phyloP scores from a whole-genome alignment of 2,113 vertebrate genomes.

The Chlorocebus sabaeus region DNA sequence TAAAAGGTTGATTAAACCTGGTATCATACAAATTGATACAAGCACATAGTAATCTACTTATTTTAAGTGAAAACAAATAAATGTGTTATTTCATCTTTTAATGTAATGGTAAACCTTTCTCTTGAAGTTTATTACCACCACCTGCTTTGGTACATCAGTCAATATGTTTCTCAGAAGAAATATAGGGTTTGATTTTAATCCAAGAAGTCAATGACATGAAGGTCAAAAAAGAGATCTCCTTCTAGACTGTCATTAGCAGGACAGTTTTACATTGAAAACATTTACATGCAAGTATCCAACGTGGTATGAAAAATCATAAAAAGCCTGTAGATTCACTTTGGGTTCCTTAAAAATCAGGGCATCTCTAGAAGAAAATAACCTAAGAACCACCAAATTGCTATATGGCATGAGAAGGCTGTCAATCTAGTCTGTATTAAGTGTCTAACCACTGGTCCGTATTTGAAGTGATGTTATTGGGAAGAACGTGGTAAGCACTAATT shows the following conservation, averaged over 20 bases:
- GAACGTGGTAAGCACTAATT: neutral
- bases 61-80: conserved; percentile 9
- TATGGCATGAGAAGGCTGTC: neutral
- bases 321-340: neutral
- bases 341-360: neutral
- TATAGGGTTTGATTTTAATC: neutral
- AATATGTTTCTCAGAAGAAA: neutral
- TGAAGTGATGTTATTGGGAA: neutral
- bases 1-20: neutral
- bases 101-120: neutral
- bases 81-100: neutral
- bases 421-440: neutral
- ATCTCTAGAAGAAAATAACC: neutral
- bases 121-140: neutral
- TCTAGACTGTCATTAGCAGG: neutral
- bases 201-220: neutral
- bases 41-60: neutral
- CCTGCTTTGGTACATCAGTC: neutral
- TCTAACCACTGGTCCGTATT: neutral
- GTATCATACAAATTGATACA: conserved; percentile 14
- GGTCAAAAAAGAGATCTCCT: neutral
- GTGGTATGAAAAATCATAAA: neutral
- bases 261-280: neutral
- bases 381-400: neutral
- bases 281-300: neutral